phyloP scores from a whole-genome alignment of 1,140 invertebrate species.

The Listronotus bonariensis region DNA sequence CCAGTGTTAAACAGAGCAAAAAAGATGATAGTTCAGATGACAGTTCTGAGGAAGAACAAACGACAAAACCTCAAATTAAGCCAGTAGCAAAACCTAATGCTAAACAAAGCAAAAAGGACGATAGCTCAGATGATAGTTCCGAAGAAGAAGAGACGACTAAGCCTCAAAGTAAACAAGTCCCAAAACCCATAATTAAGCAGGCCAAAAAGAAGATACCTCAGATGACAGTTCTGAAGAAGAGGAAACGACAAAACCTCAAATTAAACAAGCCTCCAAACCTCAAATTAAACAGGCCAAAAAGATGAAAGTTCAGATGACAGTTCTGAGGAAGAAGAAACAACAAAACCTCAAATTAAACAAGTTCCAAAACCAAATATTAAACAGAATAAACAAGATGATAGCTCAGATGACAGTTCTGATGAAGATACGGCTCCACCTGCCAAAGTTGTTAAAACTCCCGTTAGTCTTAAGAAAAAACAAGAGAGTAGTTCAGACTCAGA shows the following conservation, averaged over 20 bases:
- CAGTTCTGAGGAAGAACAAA: conserved; percentile 24
- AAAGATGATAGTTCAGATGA: conserved; percentile 10
- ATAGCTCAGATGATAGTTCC: conserved; percentile 14
- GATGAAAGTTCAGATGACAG: conserved; percentile 11
- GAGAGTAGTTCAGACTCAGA: conserved; percentile 15
- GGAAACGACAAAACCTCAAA: conserved; percentile 10
- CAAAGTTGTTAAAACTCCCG: background rate
- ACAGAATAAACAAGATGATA: background rate
- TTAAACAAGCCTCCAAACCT: background rate
- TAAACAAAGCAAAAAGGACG: background rate
- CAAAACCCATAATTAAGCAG: conserved; percentile 9
- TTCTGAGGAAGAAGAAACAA: conserved; percentile 23
- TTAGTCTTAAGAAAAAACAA: conserved; percentile 1
- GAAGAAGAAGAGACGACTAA: conserved; percentile 19
- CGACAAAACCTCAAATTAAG: background rate
- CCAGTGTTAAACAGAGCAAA: conserved; percentile 7
- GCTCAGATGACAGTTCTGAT: conserved; percentile 13
- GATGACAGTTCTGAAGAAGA: conserved; percentile 15
- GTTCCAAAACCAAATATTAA: conserved; percentile 10
- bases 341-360: background rate
- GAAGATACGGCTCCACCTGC: background rate
- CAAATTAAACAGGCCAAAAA: background rate
- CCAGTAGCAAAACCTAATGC: background rate
- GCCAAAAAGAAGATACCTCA: background rate
- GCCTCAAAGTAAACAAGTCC: background rate